Base-by-base conservation (phyloP, 2,797 vertebrate genomes). In the Betta splendens region DNA sequence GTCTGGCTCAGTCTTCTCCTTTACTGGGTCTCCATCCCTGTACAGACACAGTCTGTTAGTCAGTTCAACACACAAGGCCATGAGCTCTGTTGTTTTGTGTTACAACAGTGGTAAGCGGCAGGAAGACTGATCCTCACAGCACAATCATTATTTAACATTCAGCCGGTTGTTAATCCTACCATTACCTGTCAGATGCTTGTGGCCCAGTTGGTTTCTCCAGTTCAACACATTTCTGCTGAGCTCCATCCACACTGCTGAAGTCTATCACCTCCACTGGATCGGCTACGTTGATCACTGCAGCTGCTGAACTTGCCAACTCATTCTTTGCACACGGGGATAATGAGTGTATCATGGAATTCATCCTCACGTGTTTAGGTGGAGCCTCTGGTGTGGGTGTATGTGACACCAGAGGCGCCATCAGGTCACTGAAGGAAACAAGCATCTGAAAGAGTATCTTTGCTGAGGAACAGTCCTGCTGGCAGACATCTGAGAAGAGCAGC, bases 401-500 rank as follows among this genome's bases (percentile, higher is more conserved):
- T 20, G 75, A 47, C 25, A 81, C 35, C 44, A 80, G 67, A 2
- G 83, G 67, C 39, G 59, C 73, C 18, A 89, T 43, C 22, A 88
- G 73, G 20, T 91, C 81, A n/a, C 63, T 80, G 25, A 85, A 89
- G 5, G 83, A 83, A 11, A 84, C 49, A 2, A 92, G 63, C 21
- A 78, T 53, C 23, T 86, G 80, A 53, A 88, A 68, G 1, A 93
- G 69, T 1, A 82, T 67, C 48, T 89, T 79, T 1, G 81, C 49
- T 12, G 72, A 77, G 20, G 59, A 63, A 4, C 6, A 48, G 25
- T 76, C 45, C 40, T 66, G 35, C n/a, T 71, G 64, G 35, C 23
- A 46, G 9, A 73, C 26, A 7, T 16, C 49, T 12, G 40, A 58
- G 23, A 66, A 49, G 25, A 63, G 52, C 2, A 1, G 35, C 36